Conservation (phyloP, 92 coral and sea anemone genomes). For the Actinostola sp. region DNA sequence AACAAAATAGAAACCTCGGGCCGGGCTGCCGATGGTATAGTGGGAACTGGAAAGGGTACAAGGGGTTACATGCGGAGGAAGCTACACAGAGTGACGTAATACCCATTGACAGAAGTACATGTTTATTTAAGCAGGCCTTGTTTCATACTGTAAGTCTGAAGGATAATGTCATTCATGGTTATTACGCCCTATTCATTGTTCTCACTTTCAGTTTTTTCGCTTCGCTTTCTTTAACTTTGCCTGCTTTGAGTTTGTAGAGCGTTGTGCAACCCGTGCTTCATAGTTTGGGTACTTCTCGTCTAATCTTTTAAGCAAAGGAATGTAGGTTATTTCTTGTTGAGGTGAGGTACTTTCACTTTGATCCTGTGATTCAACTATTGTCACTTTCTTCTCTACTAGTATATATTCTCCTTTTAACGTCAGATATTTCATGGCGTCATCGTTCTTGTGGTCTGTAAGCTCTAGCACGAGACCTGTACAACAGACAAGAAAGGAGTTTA, state of each 20-base stretch:
- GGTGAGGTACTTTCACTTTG: constrained; percentile 45
- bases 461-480: constrained; percentile 87
- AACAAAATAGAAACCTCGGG: no score
- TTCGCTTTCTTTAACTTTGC: constrained; percentile 41
- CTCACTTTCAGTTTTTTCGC: constrained; percentile 8
- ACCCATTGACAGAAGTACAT: no score
- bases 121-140: no score
- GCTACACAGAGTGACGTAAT: no score
- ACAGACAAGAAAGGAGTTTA: no score
- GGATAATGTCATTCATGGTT: no score
- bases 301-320: constrained; percentile 77
- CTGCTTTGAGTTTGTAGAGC: constrained; percentile 27
- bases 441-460: constrained; percentile 76
- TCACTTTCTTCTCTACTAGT: constrained; percentile 81
- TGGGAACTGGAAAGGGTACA: no score
- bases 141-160: no score
- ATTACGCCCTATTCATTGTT: not conserved
- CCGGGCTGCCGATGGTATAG: no score
- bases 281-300: constrained; percentile 77
- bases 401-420: constrained; percentile 73
- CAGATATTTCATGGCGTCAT: constrained; percentile 80
- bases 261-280: constrained; percentile 68
- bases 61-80: no score
- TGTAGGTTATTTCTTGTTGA: constrained; percentile 68
- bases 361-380: constrained; percentile 36